Conservation (phyloP, 1,140 invertebrate genomes). For the Contarinia nasturtii region DNA sequence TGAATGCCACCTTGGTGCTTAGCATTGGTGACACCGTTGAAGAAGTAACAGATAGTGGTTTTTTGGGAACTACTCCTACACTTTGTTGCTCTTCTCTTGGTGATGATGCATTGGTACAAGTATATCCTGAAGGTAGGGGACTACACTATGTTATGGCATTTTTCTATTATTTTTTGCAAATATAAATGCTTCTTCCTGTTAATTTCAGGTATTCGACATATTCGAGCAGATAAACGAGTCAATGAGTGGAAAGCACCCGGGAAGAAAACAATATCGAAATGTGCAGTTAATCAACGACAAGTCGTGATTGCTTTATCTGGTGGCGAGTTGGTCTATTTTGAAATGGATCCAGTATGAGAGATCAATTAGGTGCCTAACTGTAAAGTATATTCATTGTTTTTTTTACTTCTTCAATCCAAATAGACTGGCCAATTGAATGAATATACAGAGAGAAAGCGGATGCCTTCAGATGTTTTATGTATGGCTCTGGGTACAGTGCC, state of each 20-base stretch:
- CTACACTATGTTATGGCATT: too few relatives aligned
- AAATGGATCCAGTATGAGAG: constrained; percentile 82
- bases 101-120: constrained; percentile 93
- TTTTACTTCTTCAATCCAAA: constrained; percentile 13
- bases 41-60: constrained; percentile 98
- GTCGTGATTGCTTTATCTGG: constrained; percentile 95
- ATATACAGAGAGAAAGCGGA: constrained; percentile 90
- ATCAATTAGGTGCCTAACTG: background rate
- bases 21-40: constrained; percentile 99
- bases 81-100: constrained; percentile 91
- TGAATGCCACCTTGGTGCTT: constrained; percentile 96
- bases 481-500: constrained; percentile 96
- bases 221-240: constrained; percentile 89
- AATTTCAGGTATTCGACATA: constrained; percentile 98
- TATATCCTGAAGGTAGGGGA: constrained; percentile 19
- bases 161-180: too few relatives aligned
- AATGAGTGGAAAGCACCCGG: constrained; percentile 99
- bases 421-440: constrained; percentile 95
- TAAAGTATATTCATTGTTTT: constrained; percentile 2
- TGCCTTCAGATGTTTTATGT: constrained; percentile 92
- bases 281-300: constrained; percentile 96
- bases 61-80: constrained; percentile 94
- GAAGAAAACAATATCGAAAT: constrained; percentile 92
- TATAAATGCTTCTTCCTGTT: too few relatives aligned
- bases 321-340: constrained; percentile 97